phyloP scores from a whole-genome alignment of 2,113 vertebrate species.

The Orientallactaga bullata region DNA sequence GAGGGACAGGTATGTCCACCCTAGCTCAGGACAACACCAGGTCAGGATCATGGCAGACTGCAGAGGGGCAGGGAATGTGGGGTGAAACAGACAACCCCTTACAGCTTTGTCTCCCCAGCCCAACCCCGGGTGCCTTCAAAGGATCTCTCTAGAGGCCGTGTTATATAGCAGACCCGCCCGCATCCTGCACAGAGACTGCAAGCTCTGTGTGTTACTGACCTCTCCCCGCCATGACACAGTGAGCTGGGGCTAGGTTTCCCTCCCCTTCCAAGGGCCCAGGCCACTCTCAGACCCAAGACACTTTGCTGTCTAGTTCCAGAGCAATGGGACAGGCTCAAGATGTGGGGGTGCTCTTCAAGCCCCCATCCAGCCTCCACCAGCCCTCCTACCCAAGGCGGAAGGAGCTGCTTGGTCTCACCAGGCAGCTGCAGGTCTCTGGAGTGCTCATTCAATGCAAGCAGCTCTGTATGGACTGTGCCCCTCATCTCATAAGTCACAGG shows the following conservation, averaged over 20 bases:
- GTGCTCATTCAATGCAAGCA: not conserved
- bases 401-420: not conserved
- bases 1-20: rapidly evolving
- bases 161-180: not conserved
- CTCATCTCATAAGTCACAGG: not conserved
- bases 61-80: rapidly evolving
- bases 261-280: not conserved
- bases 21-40: rapidly evolving
- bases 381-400: not conserved
- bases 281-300: not conserved
- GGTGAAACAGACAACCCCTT: not conserved
- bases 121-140: not conserved
- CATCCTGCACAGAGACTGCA: not conserved
- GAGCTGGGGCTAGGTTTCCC: not conserved
- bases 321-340: not conserved
- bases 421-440: not conserved
- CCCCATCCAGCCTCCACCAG: not conserved
- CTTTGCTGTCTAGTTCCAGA: not conserved
- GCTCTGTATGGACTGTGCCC: not conserved
- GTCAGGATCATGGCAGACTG: not conserved
- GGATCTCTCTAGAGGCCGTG: not conserved
- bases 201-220: not conserved
- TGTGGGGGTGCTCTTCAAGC: rapidly evolving
- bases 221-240: not conserved
- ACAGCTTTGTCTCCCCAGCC: too few species aligned